A percentile compares a stretch with the other conserved stretches of the same genome.
phyloP scores from a whole-genome alignment of 2,888 invertebrate species.

The Erannis defoliaria region DNA sequence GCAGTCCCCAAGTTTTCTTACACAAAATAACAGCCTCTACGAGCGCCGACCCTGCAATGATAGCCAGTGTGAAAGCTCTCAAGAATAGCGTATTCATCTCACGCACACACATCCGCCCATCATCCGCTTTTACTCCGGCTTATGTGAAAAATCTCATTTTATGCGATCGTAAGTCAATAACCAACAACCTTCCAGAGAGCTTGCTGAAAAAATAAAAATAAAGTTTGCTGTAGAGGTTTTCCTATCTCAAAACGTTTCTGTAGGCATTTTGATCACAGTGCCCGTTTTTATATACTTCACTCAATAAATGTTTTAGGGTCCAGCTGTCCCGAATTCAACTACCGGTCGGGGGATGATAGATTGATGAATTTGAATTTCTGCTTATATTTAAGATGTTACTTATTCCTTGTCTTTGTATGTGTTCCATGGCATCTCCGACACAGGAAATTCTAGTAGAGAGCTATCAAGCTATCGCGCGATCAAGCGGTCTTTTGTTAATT shows the following conservation, averaged over 20 bases:
- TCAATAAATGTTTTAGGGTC: no score
- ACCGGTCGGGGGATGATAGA: no score
- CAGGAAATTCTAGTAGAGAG: no score
- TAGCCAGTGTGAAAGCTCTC: slow-evolving; percentile 16
- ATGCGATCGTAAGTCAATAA: neutral
- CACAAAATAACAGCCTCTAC: slow-evolving; percentile 56
- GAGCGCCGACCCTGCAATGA: neutral
- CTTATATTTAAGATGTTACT: no score
- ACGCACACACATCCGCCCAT: slow-evolving; percentile 13
- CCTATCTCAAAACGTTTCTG: no score
- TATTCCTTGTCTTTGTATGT: no score
- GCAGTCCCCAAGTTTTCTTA: slow-evolving; percentile 63
- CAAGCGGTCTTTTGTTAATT: no score
- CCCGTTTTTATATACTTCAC: neutral
- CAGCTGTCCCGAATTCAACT: no score
- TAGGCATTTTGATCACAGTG: neutral
- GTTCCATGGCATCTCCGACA: no score
- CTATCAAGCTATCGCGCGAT: no score
- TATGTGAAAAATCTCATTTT: neutral
- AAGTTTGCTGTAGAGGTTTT: neutral
- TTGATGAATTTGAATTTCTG: no score
- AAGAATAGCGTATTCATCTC: neutral
- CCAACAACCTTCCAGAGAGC: neutral
- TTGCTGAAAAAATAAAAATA: neutral
- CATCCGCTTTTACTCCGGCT: slow-evolving; percentile 3